Base-by-base conservation (phyloP, 2,113 vertebrate species). In the Nettapus auritus region DNA sequence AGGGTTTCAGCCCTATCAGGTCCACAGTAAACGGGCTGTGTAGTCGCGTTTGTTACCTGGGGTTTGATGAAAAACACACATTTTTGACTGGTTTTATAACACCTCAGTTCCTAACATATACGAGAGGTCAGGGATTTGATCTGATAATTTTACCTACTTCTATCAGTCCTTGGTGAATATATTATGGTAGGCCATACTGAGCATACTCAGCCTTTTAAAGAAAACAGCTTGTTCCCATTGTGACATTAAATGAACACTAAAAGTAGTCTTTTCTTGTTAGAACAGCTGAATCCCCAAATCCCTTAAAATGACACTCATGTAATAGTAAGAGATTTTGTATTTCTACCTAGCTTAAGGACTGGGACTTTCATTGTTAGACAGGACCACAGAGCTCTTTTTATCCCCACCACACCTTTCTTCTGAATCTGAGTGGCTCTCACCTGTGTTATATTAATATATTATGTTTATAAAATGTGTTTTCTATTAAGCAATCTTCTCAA, bases 151-250 rank as follows among this genome's bases (percentile, higher is more conserved):
- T 28, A 40, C n/a, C 28, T 88, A 4, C 28, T 81, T 77, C 59
- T 70, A 40, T 75, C 4, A 0, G 77, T 90, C 8, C 4, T 55
- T 6, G 4, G 17, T 63, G 21, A 63, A 50, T 28, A 22, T 80
- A 36, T 81, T 1, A 1, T 0, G 1, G 55, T 31, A 74, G 71
- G 18, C 40, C 34, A 80, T n/a, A 19, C 64, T 1, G 64, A 66
- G 50, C 21, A 13, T 70, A 64, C 84, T 67, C 56, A 67, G 40
- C 64, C 69, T 80, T 67, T 19, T 78, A 84, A 94, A 84, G 83
- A 48, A 48, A 88, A 57, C 60, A 78, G 46, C 86, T 95, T 86
- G 46, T 63, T 94, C 42, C n/a, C 22, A 19, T 89, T 3, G 3
- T 78, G 34, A 42, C 16, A 19, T 31, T 68, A 84, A 80, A 25